Conservation (phyloP, 2,113 vertebrate species). For the Canis aureus region DNA sequence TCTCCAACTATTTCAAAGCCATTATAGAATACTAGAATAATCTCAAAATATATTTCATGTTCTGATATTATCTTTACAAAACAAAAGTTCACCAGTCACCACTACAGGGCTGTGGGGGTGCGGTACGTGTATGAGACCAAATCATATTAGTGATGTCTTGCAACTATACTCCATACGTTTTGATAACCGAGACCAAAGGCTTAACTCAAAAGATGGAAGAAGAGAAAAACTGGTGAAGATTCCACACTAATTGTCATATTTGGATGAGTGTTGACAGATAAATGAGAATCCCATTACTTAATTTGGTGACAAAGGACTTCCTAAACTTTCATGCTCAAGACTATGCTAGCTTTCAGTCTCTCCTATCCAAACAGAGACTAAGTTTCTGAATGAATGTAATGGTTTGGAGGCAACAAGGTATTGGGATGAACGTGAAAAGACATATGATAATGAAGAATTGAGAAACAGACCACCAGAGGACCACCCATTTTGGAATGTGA, state of each 20-base stretch:
- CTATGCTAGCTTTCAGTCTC: neutral
- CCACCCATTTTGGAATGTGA: neutral
- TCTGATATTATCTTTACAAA: conserved; percentile 6
- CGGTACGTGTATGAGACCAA: neutral
- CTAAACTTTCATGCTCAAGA: neutral
- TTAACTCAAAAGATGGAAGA: neutral
- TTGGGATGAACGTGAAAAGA: too few relatives aligned
- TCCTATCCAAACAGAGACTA: neutral
- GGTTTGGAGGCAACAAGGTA: neutral
- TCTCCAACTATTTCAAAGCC: conserved; percentile 40
- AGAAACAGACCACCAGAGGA: rapidly evolving
- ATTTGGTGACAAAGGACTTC: neutral
- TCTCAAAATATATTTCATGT: conserved; percentile 33
- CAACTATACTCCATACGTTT: neutral
- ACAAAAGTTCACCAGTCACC: neutral
- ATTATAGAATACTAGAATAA: conserved; percentile 32
- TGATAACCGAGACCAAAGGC: neutral
- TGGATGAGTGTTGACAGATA: neutral
- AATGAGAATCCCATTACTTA: neutral
- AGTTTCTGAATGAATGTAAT: neutral
- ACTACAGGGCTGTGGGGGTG: neutral
- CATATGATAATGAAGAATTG: neutral
- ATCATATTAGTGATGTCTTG: neutral
- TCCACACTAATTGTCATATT: neutral
- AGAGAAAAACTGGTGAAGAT: neutral